Evolutionary conservation across 2,888 invertebrate species (phyloP).

Genomic region (Dendrolimus pini): DNA sequence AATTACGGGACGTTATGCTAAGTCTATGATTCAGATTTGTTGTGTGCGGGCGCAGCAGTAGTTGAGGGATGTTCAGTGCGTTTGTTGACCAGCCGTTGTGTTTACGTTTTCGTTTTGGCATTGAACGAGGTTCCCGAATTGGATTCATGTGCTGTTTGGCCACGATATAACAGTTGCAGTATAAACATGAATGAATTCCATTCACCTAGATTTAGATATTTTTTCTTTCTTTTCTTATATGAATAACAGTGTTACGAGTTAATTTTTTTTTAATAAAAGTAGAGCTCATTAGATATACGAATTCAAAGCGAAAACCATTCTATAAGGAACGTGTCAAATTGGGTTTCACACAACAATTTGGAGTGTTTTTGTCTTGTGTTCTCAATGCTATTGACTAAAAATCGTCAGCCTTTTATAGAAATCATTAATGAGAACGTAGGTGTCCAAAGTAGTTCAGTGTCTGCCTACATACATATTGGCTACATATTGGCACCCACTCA

Average conservation of each 20-base stretch:
- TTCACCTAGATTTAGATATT: constrained; percentile 14
- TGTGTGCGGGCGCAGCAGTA: constrained; percentile 29
- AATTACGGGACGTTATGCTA: constrained; percentile 39
- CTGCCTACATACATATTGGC: constrained; percentile 42
- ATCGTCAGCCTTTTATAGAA: constrained; percentile 34
- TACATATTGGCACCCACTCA: constrained; percentile 51
- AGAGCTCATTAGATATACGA: not conserved
- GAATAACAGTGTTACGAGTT: not conserved
- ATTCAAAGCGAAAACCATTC: not conserved
- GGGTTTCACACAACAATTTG: constrained; percentile 4
- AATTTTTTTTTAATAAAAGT: not conserved
- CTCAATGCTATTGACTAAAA: constrained; percentile 11
- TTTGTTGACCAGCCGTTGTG: constrained; percentile 56
- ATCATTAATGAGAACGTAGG: constrained; percentile 44
- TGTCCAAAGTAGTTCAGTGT: constrained; percentile 48
- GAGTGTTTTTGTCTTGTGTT: constrained; percentile 9
- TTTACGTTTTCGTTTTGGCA: constrained; percentile 68
- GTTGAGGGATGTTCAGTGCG: constrained; percentile 39
- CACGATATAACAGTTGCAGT: constrained; percentile 38
- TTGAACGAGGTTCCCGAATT: constrained; percentile 59
- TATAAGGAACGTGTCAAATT: not conserved
- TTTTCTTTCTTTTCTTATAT: not conserved
- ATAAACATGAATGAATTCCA: constrained; percentile 41
- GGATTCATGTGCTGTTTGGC: constrained; percentile 52
- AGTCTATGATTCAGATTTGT: constrained; percentile 23